Evolutionary conservation across 2,888 invertebrate genomes (phyloP).

Genomic region (Alviniconcha strummeri): DNA sequence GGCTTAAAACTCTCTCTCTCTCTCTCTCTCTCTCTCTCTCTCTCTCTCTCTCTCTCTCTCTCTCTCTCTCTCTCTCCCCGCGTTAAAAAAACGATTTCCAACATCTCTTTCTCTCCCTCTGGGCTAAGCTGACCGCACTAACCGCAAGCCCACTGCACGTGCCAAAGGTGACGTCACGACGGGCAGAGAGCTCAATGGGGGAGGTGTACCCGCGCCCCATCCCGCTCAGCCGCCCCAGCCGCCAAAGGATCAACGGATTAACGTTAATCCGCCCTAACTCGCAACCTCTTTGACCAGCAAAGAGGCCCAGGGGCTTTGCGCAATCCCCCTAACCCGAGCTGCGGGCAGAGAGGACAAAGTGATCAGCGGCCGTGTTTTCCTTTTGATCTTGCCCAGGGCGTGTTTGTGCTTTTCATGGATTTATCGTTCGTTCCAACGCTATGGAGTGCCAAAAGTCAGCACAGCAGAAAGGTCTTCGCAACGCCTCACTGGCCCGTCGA

Average conservation of each 20-base stretch:
- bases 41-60: slow-evolving; percentile 3
- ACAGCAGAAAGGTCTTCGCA: neutral
- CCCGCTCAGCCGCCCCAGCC: neutral
- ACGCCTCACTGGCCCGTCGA: neutral
- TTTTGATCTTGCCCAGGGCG: neutral
- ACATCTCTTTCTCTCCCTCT: neutral
- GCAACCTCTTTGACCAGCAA: no score
- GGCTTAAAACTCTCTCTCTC: neutral
- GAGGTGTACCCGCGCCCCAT: neutral
- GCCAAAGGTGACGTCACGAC: neutral
- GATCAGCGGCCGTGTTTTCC: neutral
- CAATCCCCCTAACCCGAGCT: no score
- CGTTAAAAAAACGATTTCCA: neutral
- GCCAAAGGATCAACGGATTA: slow-evolving; percentile 10
- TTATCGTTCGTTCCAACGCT: neutral
- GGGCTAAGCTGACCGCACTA: neutral
- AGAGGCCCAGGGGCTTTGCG: neutral
- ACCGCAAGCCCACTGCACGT: neutral
- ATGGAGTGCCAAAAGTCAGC: neutral
- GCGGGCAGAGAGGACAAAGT: no score
- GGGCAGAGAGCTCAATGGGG: neutral
- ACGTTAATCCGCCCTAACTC: neutral
- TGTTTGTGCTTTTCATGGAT: slow-evolving; percentile 20
- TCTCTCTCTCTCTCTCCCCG: neutral
- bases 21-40: neutral